Evolutionary conservation across 1,140 invertebrate genomes (phyloP).

Genomic region (Anadara kagoshimensis): DNA sequence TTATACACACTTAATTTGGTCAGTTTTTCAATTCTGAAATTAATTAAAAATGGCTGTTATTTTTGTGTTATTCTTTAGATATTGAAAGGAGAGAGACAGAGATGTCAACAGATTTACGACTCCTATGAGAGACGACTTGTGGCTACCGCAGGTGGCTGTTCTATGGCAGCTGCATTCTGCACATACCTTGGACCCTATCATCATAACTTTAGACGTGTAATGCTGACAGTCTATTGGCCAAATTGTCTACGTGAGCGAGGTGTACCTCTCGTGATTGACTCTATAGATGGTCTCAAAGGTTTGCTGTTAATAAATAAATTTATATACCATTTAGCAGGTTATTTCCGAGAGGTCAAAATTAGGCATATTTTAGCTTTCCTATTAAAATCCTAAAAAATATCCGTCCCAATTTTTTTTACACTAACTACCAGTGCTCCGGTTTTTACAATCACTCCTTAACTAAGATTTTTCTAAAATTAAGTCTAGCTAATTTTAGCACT

Average conservation of each 20-base stretch:
- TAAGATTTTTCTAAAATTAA: too few relatives aligned
- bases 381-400: too few relatives aligned
- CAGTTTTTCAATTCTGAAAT: too few relatives aligned
- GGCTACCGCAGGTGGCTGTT: conserved; percentile 67
- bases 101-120: conserved; percentile 70
- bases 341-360: too few relatives aligned
- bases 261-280: conserved; percentile 70
- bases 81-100: conserved; percentile 66
- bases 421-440: too few relatives aligned
- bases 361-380: too few relatives aligned
- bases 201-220: conserved; percentile 67
- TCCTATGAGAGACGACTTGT: conserved; percentile 61
- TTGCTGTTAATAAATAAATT: background rate
- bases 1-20: too few relatives aligned
- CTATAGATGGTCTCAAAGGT: conserved; percentile 69
- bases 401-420: too few relatives aligned
- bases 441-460: too few relatives aligned
- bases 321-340: too few relatives aligned
- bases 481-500: too few relatives aligned
- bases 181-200: conserved; percentile 72
- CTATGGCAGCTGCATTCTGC: conserved; percentile 68
- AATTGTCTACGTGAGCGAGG: conserved; percentile 71
- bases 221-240: conserved; percentile 72
- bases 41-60: too few relatives aligned
- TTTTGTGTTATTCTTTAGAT: conserved; percentile 53